These are phyloP conservation scores for Tiliacea citrago DNA, from an alignment of 2,888 invertebrate genomes.

Conservation along the genomic window DNA sequence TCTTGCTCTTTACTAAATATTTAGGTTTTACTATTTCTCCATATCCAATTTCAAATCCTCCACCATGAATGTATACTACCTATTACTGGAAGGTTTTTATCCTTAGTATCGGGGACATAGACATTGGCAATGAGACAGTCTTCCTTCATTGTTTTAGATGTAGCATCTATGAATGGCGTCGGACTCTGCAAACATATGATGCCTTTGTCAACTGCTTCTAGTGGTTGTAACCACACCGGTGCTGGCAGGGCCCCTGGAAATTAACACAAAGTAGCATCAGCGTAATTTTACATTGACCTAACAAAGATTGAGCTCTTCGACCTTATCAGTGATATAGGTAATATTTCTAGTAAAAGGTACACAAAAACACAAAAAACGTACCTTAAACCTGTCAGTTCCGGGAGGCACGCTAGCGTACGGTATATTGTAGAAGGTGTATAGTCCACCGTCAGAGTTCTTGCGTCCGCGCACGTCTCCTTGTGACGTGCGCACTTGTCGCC, in stretches of 20 bases:
- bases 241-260: conserved; percentile 74
- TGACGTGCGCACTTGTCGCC: conserved; percentile 62
- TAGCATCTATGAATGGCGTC: conserved; percentile 2
- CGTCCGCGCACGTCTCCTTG: conserved; percentile 76
- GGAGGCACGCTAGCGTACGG: conserved; percentile 77
- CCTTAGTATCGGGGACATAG: conserved; percentile 76
- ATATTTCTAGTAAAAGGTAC: neutral
- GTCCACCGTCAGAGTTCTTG: conserved; percentile 63
- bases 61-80: conserved; percentile 72
- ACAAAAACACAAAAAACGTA: conserved; percentile 39
- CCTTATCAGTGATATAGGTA: neutral
- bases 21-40: conserved; percentile 58
- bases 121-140: conserved; percentile 81
- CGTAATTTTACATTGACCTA: conserved; percentile 9
- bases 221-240: conserved; percentile 68
- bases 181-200: conserved; percentile 69
- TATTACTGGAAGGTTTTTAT: conserved; percentile 70
- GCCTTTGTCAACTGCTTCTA: conserved; percentile 66
- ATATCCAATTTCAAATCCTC: conserved; percentile 69
- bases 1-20: conserved; percentile 61
- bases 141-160: conserved; percentile 63
- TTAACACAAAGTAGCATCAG: conserved; percentile 8
- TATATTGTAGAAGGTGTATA: conserved; percentile 73
- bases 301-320: conserved; percentile 5
- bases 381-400: conserved; percentile 74